These are phyloP conservation scores for Pseudorhombus dupliciocellatus DNA, from an alignment of 2,113 vertebrate genomes.

Conservation along the genomic window DNA sequence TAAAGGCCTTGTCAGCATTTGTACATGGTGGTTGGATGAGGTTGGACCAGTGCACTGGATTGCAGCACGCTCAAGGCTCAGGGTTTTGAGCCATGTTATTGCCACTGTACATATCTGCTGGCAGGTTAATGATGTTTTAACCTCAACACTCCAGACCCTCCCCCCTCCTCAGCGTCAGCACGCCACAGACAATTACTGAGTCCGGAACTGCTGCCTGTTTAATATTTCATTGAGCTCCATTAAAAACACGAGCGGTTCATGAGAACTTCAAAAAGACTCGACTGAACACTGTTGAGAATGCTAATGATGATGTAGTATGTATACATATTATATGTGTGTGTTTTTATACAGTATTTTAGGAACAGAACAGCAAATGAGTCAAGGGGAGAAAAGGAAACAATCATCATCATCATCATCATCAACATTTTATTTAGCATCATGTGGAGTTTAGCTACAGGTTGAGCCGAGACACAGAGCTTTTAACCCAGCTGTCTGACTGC, in stretches of 20 bases:
- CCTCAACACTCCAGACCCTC: conserved; percentile 28
- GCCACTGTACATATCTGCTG: conserved; percentile 25
- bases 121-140: conserved; percentile 61
- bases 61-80: neutral
- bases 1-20: no score
- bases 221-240: conserved; percentile 66
- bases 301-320: conserved; percentile 21
- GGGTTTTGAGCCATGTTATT: conserved; percentile 35
- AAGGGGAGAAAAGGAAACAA: no score
- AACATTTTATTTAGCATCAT: no score
- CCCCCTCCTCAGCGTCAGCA: conserved; percentile 9
- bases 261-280: conserved; percentile 33
- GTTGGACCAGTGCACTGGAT: no score
- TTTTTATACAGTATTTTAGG: no score
- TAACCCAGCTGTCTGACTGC: no score
- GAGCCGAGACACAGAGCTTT: no score
- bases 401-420: no score
- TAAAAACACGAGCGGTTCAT: conserved; percentile 50
- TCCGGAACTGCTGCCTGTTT: conserved; percentile 44
- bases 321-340: neutral
- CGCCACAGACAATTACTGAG: conserved; percentile 54
- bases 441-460: no score
- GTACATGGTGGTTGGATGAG: no score
- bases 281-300: conserved; percentile 38
- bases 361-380: no score